phyloP scores from a whole-genome alignment of 64 coral and sea anemone species.

The Acropora yongei region DNA sequence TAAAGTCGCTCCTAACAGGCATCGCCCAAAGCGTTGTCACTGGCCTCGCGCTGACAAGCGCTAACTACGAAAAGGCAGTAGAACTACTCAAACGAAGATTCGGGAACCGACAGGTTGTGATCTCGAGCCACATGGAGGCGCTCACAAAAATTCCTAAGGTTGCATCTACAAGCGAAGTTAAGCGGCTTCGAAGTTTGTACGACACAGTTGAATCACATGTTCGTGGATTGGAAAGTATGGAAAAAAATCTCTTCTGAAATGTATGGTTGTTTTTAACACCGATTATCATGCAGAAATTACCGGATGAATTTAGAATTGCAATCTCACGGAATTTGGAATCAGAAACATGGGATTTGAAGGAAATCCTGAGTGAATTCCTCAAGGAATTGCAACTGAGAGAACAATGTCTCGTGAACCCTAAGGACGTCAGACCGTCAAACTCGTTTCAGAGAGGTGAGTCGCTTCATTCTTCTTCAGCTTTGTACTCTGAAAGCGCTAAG shows the following conservation, averaged over 20 bases:
- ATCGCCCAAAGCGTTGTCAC: not conserved
- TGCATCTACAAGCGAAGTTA: not conserved
- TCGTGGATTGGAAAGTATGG: slow-evolving; percentile 48
- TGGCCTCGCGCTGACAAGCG: slow-evolving; percentile 44
- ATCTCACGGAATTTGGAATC: no score
- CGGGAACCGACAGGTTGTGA: slow-evolving; percentile 37
- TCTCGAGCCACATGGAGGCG: slow-evolving; percentile 33
- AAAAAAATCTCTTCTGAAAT: slow-evolving; percentile 37
- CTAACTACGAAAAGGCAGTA: slow-evolving; percentile 39
- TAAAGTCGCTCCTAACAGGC: no score
- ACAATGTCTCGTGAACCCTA: no score
- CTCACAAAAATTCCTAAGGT: slow-evolving; percentile 12
- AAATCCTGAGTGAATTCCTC: slow-evolving; percentile 2
- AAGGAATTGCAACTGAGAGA: no score
- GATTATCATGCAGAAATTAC: no score
- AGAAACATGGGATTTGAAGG: no score
- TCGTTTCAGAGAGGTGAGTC: no score
- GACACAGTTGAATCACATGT: slow-evolving; percentile 48
- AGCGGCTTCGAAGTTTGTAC: slow-evolving; percentile 25
- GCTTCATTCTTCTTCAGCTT: no score
- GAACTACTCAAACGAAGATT: slow-evolving; percentile 53
- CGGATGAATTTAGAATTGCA: no score
- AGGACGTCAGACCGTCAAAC: no score
- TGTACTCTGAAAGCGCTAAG: no score
- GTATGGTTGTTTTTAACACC: slow-evolving; percentile 60